Conservation (phyloP, 2,797 vertebrate species). For the Ceryle rudis region DNA sequence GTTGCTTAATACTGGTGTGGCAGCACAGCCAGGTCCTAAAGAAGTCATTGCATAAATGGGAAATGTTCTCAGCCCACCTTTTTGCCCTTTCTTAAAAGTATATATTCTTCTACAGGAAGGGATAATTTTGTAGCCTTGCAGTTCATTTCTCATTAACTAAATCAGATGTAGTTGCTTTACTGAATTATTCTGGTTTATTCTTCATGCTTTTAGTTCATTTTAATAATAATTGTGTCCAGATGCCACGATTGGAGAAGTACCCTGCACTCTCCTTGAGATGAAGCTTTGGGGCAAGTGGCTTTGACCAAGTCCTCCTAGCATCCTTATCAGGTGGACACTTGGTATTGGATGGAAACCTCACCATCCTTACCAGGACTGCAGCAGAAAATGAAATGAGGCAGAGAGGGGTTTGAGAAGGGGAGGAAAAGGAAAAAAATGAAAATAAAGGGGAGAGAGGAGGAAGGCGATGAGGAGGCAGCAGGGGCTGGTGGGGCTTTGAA, state of each 20-base stretch:
- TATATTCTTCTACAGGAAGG: not conserved
- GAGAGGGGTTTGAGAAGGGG: not conserved
- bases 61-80: not conserved
- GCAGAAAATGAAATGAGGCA: not conserved
- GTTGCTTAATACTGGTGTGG: not conserved
- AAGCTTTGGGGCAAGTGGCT: rapidly evolving
- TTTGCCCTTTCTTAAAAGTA: not conserved
- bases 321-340: not conserved
- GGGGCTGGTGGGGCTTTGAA: rapidly evolving
- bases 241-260: not conserved
- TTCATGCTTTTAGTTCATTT: not conserved
- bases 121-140: not conserved
- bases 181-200: not conserved
- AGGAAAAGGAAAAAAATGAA: not conserved
- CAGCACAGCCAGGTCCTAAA: not conserved
- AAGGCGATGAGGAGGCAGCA: not conserved
- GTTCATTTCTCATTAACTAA: not conserved
- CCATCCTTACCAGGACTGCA: not conserved
- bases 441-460: not conserved
- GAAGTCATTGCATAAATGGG: not conserved
- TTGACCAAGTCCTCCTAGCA: not conserved
- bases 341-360: rapidly evolving
- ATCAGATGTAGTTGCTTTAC: not conserved
- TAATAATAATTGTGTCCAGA: not conserved
- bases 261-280: rapidly evolving